Evolutionary conservation across 2,888 invertebrate genomes (phyloP), one percentile per base, ranked within the genome.

Genomic region (Drosophila anomelani): DNA sequence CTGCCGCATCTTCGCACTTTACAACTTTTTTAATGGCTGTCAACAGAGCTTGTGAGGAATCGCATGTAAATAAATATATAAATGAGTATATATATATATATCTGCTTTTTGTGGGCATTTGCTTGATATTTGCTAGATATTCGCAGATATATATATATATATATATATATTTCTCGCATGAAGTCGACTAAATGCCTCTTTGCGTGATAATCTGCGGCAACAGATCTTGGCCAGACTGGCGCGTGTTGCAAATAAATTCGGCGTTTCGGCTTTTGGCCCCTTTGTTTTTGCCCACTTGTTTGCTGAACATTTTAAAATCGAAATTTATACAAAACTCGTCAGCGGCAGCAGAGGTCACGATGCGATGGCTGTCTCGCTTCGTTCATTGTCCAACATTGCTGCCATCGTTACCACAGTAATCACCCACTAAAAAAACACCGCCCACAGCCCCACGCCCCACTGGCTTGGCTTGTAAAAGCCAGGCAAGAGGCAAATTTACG

Each of bases 191-290:
- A 67, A 69, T 69, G 56, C 69, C 56, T 41, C 36, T 70, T 67
- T 70, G 53, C 43, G 32, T 63, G 69, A 69, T 68, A 68, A 68
- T 67, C 67, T 64, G 54, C 56, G 74, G 67, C 57, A 36, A 66
- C 43, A 62, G 70, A 71, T 71, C 75, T 58, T 58, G 53, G 61
- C 70, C 76, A 75, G 76, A 81, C 77, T 79, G 80, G 82, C 87
- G 87, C 87, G 87, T 85, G 82, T 79, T 63, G 69, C 70, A 74
- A 79, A 83, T 83, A 77, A 87, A 85, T 75, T 84, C 81, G 60
- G 75, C 76, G 80, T 47, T 68, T 61, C 26, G 17, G 41, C 41
- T 34, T 36, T 49, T 47, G 26, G 63, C 49, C 53, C 34, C 43
- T 59, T 55, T 47, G 36, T 53, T 34, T 44, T 58, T 66, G 78